Evolutionary conservation across 2,888 invertebrate genomes (phyloP).

Genomic region (Caenorhabditis macrosperma): DNA sequence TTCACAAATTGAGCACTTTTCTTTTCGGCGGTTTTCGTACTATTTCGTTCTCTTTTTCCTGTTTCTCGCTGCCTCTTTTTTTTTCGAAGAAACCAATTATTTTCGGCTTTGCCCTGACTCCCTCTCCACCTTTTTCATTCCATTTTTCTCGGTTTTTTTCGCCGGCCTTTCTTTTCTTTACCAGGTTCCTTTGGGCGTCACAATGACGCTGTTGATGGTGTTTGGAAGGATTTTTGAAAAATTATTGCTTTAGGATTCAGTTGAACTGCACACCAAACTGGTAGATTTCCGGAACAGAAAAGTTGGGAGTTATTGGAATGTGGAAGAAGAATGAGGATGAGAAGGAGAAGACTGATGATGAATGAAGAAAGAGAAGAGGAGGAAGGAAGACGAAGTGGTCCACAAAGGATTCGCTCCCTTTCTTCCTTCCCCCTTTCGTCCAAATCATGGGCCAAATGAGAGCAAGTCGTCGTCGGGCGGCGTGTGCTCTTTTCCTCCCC

Average conservation of each 20-base stretch:
- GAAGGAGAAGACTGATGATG: slow-evolving; percentile 6
- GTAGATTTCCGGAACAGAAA: too few relatives aligned
- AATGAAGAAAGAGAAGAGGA: background rate
- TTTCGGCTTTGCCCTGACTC: slow-evolving; percentile 46
- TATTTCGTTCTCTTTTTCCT: slow-evolving; percentile 1
- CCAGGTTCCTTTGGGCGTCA: background rate
- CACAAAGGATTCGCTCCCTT: slow-evolving; percentile 38
- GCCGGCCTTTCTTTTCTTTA: background rate
- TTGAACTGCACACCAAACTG: too few relatives aligned
- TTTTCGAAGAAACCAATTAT: slow-evolving; percentile 41
- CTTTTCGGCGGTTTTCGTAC: background rate
- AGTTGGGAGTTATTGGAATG: too few relatives aligned
- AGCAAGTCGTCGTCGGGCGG: too few relatives aligned
- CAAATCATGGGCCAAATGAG: slow-evolving; percentile 40
- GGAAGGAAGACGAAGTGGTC: slow-evolving; percentile 45
- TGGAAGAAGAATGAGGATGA: background rate
- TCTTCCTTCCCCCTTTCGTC: slow-evolving; percentile 8
- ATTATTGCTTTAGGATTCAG: too few relatives aligned
- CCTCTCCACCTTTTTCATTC: slow-evolving; percentile 1
- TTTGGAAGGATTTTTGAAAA: too few relatives aligned
- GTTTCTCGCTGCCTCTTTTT: slow-evolving; percentile 10
- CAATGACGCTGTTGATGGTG: too few relatives aligned
- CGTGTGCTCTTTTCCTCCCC: background rate
- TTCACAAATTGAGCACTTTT: slow-evolving; percentile 19
- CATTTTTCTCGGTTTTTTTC: slow-evolving; percentile 4